Evolutionary conservation across 2,888 invertebrate species (phyloP).

Genomic region (Drosophila gaucha): DNA sequence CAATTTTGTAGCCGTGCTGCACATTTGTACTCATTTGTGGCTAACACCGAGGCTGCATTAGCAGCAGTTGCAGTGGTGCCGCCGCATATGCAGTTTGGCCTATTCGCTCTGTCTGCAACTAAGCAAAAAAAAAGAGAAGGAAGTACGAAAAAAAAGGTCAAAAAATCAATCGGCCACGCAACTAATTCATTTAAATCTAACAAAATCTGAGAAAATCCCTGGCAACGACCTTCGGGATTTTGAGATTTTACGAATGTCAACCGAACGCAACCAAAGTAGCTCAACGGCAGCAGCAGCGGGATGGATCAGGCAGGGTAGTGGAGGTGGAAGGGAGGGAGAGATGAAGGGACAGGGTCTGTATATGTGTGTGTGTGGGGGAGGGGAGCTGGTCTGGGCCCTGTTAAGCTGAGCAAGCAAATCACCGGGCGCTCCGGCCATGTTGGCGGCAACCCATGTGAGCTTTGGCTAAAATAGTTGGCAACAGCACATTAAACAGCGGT

Average conservation of each 20-base stretch:
- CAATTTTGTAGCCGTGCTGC: slow-evolving; percentile 29
- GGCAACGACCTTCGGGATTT: slow-evolving; percentile 85
- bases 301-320: slow-evolving; percentile 2
- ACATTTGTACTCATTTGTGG: slow-evolving; percentile 65
- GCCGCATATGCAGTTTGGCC: slow-evolving; percentile 49
- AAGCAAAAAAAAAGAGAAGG: slow-evolving; percentile 26
- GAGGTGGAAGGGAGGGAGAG: not conserved
- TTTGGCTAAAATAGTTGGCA: slow-evolving; percentile 82
- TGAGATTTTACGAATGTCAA: slow-evolving; percentile 85
- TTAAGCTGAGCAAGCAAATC: slow-evolving; percentile 77
- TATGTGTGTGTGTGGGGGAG: slow-evolving; percentile 2
- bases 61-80: not conserved
- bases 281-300: slow-evolving; percentile 38
- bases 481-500: slow-evolving; percentile 79
- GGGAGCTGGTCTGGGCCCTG: slow-evolving; percentile 39
- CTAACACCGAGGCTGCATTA: slow-evolving; percentile 3
- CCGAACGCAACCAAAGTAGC: slow-evolving; percentile 77
- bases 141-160: slow-evolving; percentile 81
- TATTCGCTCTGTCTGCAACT: slow-evolving; percentile 27
- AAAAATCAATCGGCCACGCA: slow-evolving; percentile 85
- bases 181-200: slow-evolving; percentile 85
- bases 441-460: slow-evolving; percentile 75
- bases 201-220: slow-evolving; percentile 85
- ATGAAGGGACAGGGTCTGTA: not conserved
- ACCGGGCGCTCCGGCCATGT: slow-evolving; percentile 57